A percentile compares a stretch with the other conserved stretches of the same genome.
Conservation (phyloP, 2,888 invertebrate genomes). For the Dendrolimus pini region DNA sequence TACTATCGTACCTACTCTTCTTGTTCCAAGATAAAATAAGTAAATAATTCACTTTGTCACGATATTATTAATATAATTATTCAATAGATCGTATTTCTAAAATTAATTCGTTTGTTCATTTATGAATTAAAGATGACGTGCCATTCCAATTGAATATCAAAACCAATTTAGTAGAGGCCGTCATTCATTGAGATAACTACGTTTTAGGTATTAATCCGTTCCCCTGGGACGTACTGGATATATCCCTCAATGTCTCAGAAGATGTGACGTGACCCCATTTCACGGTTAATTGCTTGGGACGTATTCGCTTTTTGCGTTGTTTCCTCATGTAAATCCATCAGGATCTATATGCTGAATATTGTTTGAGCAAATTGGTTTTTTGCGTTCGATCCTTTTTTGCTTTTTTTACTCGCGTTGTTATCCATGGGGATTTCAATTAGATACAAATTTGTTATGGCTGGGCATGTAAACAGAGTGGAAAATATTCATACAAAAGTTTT, state of each 20-base stretch:
- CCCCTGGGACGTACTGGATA: background rate
- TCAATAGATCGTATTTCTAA: background rate
- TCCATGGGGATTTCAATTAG: no score
- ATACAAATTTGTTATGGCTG: no score
- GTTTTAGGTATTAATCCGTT: background rate
- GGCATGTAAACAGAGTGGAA: no score
- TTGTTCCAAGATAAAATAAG: no score
- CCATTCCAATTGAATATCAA: background rate
- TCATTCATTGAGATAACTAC: background rate
- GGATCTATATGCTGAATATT: background rate
- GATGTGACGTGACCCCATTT: slow-evolving; percentile 26
- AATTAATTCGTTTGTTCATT: background rate
- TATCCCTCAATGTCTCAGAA: slow-evolving; percentile 17
- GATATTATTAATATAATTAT: background rate
- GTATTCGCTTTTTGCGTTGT: background rate
- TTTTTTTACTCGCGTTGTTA: background rate
- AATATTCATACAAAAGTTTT: no score
- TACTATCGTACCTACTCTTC: no score
- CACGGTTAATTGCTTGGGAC: slow-evolving; percentile 24
- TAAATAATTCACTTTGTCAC: background rate
- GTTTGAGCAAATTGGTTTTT: background rate
- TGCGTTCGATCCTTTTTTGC: background rate
- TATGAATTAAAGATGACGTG: background rate
- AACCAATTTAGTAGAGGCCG: background rate
- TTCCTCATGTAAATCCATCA: background rate